Base-by-base conservation (phyloP, 2,113 vertebrate species). In the Ptyas mucosa region DNA sequence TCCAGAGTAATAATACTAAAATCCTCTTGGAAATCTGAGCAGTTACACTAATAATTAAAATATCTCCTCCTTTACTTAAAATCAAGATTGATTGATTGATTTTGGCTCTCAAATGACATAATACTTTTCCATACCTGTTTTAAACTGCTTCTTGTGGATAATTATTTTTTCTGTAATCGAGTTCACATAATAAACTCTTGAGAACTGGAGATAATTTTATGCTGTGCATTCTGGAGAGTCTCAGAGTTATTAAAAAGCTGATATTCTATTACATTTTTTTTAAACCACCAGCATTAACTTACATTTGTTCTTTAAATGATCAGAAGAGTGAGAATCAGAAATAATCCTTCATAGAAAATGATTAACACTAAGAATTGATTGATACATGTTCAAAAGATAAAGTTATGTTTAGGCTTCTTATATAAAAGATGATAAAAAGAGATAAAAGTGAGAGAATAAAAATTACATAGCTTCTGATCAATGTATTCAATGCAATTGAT, bases 241-340 rank as follows among this genome's bases (percentile, higher is more conserved):
- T 85, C 46, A 51, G 29, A 87, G 1, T 69, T 39, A 92, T 85
- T 69, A 92, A 81, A 64, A 81, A 24, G 46, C 58, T 53, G 51
- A 43, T 91, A 29, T 51, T 51, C 58, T n/a, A 24, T 90, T 85
- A 20, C 1, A 52, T 87, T 87, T 87, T 85, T 86, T 11, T 5
- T 5, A 89, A 61, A 88, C 29, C 46, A 34, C 21, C 4, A 57
- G 87, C 0, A 87, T 64, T 34, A 94, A 89, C 64, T 12, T 14
- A 12, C 29, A 1, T 75, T 86, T 43, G 24, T 23, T 43, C 53
- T 90, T 4, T 85, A 87, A 94, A 92, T 4, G 1, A 92, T 15
- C 20, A 29, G 69, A 93, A 92, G 94, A 95, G 18, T 4, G 93
- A 14, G 88, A 7, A 23, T 87, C 89, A 24, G 92, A 95, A 96